Base-by-base conservation (phyloP, 2,888 invertebrate genomes). In the Ceramica pisi region DNA sequence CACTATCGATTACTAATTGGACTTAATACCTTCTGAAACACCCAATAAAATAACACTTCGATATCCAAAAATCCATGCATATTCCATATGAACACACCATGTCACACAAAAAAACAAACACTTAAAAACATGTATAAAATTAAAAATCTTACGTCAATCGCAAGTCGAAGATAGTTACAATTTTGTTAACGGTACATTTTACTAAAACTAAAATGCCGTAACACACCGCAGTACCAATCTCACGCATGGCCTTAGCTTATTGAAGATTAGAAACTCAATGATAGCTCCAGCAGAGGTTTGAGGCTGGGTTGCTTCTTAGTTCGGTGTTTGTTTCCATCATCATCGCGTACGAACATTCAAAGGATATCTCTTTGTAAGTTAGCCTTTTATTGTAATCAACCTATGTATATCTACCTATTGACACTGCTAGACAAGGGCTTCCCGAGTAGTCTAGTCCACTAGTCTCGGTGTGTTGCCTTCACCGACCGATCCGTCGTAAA, bases 261-360 rank as follows among this genome's bases (percentile, higher is more conserved):
- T 57, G 64, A 53, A 67, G 59, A 63, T 67, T 80, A 75, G 80
- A 75, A 80, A 79, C 75, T 65, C 35, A 65, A 75, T 80, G 65
- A 57, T 67, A 65, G 50, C 57, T 51, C 50, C 46, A 10, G 21
- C 26, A 51, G 38, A 75, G 1, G 38, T 41, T 23, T 48, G 53
- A 21, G 23, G n/a, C 44, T 38, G 21, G 12, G 21, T 48, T 48
- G 62, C 46, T 48, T 53, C 8, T 12, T n/a, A 55, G 61, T 35
- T 59, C 10, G 7, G 53, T 41, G 67, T 10, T 21, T 50, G 79
- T 78, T 78, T 78, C 77, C 77, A 78, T 23, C 6, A 16, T 60
- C n/a, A 31, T 64, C 16, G 23, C 35, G 62, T 53, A 21, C 26
- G 26, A 7, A 53, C 1, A 3, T 9, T 16, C 7, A 46, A 46